phyloP scores from a whole-genome alignment of 1,140 invertebrate genomes.

The Drosophila bifasciata region DNA sequence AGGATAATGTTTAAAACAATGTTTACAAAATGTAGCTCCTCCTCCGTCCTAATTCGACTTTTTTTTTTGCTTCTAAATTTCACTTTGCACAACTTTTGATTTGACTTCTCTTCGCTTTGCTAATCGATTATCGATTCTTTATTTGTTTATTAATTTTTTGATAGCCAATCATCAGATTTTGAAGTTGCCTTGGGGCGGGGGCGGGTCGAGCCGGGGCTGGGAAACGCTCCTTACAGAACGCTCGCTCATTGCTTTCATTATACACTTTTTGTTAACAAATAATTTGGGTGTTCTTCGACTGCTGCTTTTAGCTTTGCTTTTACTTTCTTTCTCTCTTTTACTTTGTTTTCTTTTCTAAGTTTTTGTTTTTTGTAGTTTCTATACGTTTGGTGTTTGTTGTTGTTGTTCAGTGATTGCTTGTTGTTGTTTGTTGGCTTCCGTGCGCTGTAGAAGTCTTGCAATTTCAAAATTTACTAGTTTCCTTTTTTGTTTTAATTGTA shows the following conservation, averaged over 20 bases:
- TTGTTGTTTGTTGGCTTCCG: constrained; percentile 42
- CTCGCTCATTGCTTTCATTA: constrained; percentile 32
- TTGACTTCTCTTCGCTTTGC: constrained; percentile 36
- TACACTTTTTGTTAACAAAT: constrained; percentile 13
- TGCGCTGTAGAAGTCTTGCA: constrained; percentile 65
- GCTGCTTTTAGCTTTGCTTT: constrained; percentile 36
- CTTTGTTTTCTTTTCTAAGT: constrained; percentile 10
- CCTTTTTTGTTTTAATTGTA: constrained; percentile 59
- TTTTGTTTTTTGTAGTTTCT: constrained; percentile 26
- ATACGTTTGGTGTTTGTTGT: constrained; percentile 43
- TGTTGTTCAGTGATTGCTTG: constrained; percentile 22
- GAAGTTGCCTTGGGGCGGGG: constrained; percentile 40
- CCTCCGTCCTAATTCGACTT: constrained; percentile 30
- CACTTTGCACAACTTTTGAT: constrained; percentile 17
- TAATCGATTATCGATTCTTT: constrained; percentile 47
- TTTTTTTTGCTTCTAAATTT: constrained; percentile 19
- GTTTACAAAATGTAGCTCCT: constrained; percentile 55
- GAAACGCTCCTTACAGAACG: constrained; percentile 41
- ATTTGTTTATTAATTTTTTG: constrained; percentile 51
- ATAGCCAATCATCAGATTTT: constrained; percentile 53
- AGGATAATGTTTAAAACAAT: constrained; percentile 55
- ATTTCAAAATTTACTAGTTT: constrained; percentile 77
- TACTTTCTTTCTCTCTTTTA: constrained; percentile 12
- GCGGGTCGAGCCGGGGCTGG: not conserved
- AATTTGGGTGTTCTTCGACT: constrained; percentile 25